phyloP scores from a whole-genome alignment of 2,888 invertebrate genomes.

The Melanargia galathea region DNA sequence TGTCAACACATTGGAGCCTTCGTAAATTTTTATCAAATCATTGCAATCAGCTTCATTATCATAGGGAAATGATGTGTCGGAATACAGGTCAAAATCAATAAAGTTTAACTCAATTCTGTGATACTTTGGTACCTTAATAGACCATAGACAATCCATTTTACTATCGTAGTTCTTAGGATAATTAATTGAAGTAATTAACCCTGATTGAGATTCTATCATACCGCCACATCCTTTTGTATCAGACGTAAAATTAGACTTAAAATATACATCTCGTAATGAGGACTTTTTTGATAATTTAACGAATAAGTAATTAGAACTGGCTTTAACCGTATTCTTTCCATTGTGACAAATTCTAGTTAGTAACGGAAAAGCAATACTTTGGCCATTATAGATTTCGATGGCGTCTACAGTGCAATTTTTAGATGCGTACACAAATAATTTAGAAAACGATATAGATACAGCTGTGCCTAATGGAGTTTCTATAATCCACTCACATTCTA shows the following conservation, averaged over 20 bases:
- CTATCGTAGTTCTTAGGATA: slow-evolving; percentile 91
- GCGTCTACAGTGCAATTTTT: slow-evolving; percentile 84
- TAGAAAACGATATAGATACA: slow-evolving; percentile 84
- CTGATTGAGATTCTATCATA: slow-evolving; percentile 80
- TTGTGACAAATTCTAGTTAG: slow-evolving; percentile 84
- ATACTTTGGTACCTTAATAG: slow-evolving; percentile 84
- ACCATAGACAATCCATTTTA: slow-evolving; percentile 90
- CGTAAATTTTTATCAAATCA: slow-evolving; percentile 68
- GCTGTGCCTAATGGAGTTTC: slow-evolving; percentile 83
- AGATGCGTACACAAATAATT: slow-evolving; percentile 83
- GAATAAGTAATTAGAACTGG: slow-evolving; percentile 86
- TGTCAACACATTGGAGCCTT: slow-evolving; percentile 47
- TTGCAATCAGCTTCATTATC: slow-evolving; percentile 61
- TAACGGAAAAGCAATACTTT: slow-evolving; percentile 79
- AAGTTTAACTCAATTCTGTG: slow-evolving; percentile 88
- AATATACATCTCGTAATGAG: slow-evolving; percentile 84
- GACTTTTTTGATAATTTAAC: slow-evolving; percentile 85
- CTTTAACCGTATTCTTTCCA: slow-evolving; percentile 71
- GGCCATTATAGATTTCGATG: slow-evolving; percentile 86
- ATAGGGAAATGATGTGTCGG: slow-evolving; percentile 54
- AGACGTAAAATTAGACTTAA: slow-evolving; percentile 67
- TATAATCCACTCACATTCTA: slow-evolving; percentile 90
- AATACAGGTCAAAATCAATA: slow-evolving; percentile 84
- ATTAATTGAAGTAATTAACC: slow-evolving; percentile 89
- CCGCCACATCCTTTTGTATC: slow-evolving; percentile 88